Base-by-base conservation (phyloP, 1,140 invertebrate species). In the Anoplolepis gracilipes region DNA sequence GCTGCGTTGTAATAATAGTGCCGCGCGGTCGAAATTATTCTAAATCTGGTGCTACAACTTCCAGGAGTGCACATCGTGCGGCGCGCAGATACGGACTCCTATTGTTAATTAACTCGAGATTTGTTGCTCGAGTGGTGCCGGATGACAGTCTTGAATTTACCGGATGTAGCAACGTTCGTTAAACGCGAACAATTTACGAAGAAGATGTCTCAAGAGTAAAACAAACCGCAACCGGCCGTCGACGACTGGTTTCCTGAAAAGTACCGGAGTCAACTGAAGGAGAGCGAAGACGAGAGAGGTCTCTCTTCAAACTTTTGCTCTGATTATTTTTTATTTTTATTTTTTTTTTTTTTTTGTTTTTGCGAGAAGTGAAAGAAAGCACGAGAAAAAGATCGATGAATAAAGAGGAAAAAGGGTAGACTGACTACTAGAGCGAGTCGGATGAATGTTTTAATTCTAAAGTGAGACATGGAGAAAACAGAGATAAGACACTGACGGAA, bases 401-500 rank as follows among this genome's bases (percentile, higher is more conserved):
- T 62, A 62, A 84, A 84, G 53, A 55, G 30, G 16, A n/a, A 36
- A 33, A 33, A 64, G 64, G 19, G 33, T 1, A 19, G 19, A 13
- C 28, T 69, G 84, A 67, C 75, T 61, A 42, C 28, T 33, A 25
- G 30, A 67, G 75, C 75, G 49, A 72, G 57, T 30, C 49, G n/a
- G 22, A 70, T 11, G 69, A 39, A 86, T 86, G 85, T 88, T 89
- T 85, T 86, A 85, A 88, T 88, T 88, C 85, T 10, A 4, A 16
- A 57, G 36, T n/a, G 72, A 82, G 69, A 81, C 78, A 61, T 30
- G 75, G 55, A 28, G 28, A 57, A 85, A 79, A 88, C 87, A 88
- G 76, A 85, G 30, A 30, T 42, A 46, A 49, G 69, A 33, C 13
- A 55, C 30, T 19, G 42, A n/a, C 69, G 22, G 30, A 36, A 22